phyloP scores from a whole-genome alignment of 2,113 vertebrate species.

The Pogonocichla stellata region DNA sequence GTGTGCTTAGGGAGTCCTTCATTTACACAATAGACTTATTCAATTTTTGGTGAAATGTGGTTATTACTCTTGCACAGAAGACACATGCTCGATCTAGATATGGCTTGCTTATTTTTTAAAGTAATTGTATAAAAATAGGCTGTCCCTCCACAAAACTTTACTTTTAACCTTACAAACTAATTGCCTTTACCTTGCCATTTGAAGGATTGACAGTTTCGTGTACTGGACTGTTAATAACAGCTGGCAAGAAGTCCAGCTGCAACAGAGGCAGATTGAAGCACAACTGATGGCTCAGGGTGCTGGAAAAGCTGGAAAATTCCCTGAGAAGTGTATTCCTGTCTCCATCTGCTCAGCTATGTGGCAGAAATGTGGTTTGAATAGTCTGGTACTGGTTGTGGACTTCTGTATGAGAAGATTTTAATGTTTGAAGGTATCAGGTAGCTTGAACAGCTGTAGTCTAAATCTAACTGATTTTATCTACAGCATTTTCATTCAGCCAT shows the following conservation, averaged over 20 bases:
- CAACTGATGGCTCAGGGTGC: background rate
- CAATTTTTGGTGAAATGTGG: constrained; percentile 63
- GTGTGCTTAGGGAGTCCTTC: constrained; percentile 67
- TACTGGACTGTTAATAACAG: background rate
- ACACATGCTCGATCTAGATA: background rate
- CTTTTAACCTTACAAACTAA: background rate
- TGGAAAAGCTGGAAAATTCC: background rate
- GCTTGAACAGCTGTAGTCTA: background rate
- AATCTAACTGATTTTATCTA: background rate
- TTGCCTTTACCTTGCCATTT: background rate
- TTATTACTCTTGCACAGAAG: constrained; percentile 32
- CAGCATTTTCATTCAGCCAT: background rate
- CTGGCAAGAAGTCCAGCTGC: background rate
- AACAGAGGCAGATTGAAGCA: background rate
- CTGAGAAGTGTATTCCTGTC: background rate
- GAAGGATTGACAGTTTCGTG: background rate
- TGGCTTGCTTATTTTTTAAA: background rate
- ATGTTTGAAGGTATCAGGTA: background rate
- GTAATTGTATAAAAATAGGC: background rate
- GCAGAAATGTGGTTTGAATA: background rate
- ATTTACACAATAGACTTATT: constrained; percentile 64
- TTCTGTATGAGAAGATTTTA: background rate
- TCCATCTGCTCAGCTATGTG: background rate
- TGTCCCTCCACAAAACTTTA: background rate
- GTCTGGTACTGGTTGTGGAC: background rate